Base-by-base conservation (phyloP, 2,888 invertebrate species). In the Pheosia tremula region DNA sequence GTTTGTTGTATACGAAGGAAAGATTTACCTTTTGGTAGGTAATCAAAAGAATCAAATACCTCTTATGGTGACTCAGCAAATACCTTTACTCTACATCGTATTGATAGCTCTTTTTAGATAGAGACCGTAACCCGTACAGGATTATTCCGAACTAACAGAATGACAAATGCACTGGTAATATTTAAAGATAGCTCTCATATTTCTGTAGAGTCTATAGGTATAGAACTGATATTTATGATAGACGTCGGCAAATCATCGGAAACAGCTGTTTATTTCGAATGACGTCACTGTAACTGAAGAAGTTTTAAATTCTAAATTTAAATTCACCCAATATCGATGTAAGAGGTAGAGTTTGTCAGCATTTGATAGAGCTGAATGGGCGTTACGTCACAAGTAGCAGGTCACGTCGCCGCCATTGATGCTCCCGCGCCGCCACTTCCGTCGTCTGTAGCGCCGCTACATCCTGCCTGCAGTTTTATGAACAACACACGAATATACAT, bases 391-490 rank as follows among this genome's bases (percentile, higher is more conserved):
- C 74, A 55, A 69, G 68, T 69, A 72, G 72, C 78, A 77, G 76
- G 81, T 85, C 89, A 88, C 88, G 87, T 84, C 78, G 68, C 78
- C 71, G 74, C 82, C 86, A 89, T 88, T 89, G 88, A 89, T 86
- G 86, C 86, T 85, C 84, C 81, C 82, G 87, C 80, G 81, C 80
- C 80, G 85, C 83, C 82, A 79, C 86, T 89, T 90, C 90, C 92
- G 90, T 82, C 82, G 78, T 78, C 80, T 79, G 84, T 84, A 89
- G 89, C 90, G 91, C 90, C 91, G 85, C 81, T 80, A 87, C 88
- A 88, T 92, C 91, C 91, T 91, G 91, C 81, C 83, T 79, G 78
- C 75, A 78, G 77, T 74, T 80, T 80, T 73, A 81, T 79, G 77
- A 79, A 72, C 67, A 70, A 63, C 71, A 69, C 68, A 60, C 63